These are phyloP conservation scores for Myxocyprinus asiaticus DNA, from an alignment of 2,113 vertebrate genomes.

Conservation along the genomic window DNA sequence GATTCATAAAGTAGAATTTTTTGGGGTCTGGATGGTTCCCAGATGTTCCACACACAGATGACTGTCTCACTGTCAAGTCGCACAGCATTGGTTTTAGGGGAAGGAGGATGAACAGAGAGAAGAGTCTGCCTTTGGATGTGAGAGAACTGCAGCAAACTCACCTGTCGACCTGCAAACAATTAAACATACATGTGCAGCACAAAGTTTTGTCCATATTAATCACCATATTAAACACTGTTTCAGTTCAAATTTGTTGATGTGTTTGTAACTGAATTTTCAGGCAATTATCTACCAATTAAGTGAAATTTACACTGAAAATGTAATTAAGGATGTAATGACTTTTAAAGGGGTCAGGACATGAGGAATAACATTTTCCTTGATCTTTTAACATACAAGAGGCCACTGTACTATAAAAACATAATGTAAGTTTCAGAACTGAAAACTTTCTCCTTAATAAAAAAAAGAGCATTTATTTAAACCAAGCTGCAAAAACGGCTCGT, in stretches of 20 bases:
- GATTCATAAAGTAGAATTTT: conserved; percentile 87
- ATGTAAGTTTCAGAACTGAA: no score
- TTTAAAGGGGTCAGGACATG: no score
- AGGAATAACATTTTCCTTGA: no score
- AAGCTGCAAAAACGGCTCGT: no score
- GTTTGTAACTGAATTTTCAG: no score
- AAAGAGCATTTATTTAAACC: no score
- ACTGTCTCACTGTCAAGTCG: conserved; percentile 75
- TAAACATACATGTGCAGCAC: conserved; percentile 4
- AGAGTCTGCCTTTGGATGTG: conserved; percentile 80
- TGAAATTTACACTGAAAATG: no score
- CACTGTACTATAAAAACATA: no score
- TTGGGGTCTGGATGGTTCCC: conserved; percentile 92
- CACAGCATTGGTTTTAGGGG: conserved; percentile 52
- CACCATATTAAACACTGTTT: neutral
- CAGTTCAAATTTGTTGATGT: no score
- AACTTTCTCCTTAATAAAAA: no score
- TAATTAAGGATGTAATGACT: neutral
- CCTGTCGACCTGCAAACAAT: conserved; percentile 73
- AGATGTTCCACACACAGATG: conserved; percentile 93
- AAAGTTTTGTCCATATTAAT: neutral
- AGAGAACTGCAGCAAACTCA: conserved; percentile 80
- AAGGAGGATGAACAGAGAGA: conserved; percentile 85
- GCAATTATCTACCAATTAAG: no score
- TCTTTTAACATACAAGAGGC: no score